phyloP scores from a whole-genome alignment of 2,113 vertebrate genomes.

The Propithecus coquereli region DNA sequence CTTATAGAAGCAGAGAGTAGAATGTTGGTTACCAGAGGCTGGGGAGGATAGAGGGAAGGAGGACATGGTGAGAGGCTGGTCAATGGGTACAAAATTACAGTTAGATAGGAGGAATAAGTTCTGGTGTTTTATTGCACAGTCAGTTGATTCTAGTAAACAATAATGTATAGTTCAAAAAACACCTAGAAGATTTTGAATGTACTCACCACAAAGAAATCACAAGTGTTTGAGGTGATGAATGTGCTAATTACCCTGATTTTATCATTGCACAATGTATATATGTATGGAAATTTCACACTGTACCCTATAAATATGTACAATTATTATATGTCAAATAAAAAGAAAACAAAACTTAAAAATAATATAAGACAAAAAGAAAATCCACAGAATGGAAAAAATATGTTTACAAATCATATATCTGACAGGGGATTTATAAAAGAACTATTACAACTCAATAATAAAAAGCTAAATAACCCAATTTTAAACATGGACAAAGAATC shows the following conservation, averaged over 20 bases:
- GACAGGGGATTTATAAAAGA: not conserved
- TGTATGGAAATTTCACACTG: not conserved
- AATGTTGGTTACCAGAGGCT: not conserved
- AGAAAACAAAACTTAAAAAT: not conserved
- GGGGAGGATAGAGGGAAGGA: too few species aligned
- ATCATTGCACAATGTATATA: not conserved
- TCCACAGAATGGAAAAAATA: not conserved
- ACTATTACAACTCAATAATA: not conserved
- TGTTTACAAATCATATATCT: not conserved
- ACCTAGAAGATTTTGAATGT: not conserved
- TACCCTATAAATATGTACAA: not conserved
- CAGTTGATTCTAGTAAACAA: not conserved
- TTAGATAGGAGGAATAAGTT: not conserved
- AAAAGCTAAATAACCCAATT: not conserved
- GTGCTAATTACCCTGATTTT: not conserved
- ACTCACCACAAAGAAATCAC: not conserved
- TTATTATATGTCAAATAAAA: not conserved
- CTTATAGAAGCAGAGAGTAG: not conserved
- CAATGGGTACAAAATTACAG: not conserved
- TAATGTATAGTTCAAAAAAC: not conserved
- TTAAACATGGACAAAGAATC: not conserved
- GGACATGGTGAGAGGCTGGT: not conserved
- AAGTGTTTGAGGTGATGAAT: not conserved
- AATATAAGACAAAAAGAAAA: not conserved
- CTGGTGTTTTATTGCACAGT: not conserved